Base-by-base conservation (phyloP, 2,888 invertebrate species). In the Conops quadrifasciatus region DNA sequence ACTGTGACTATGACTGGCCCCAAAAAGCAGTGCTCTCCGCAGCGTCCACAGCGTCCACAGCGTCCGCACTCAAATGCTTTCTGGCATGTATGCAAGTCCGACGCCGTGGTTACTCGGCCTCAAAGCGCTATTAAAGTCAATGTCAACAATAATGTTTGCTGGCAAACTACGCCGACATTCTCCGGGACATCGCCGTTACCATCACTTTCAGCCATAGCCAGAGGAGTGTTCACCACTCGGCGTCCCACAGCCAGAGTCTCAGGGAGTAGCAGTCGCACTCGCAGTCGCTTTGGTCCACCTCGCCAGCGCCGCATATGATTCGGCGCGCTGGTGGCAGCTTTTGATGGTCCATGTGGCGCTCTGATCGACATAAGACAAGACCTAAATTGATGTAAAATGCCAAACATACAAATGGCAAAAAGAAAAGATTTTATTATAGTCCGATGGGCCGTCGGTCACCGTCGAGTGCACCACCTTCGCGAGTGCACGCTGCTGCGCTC, bases 341-440 rank as follows among this genome's bases (percentile, higher is more conserved):
- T 15, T 67, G 67, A 49, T 66, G 69, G 21, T 69, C 69, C 67
- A 67, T 67, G 71, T 72, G 72, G 74, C 74, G 72, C 74, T 74
- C 69, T 74, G 74, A 74, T 68, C 74, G 74, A 74, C 74, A 72
- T 66, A 66, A 53, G 68, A 75, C 72, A 63, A 74, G 71, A 59
- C 71, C 71, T 66, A 71, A 72, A 72, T 72, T 71, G 74, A 71
- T 72, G 72, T 71, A 68, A 74, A 72, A 67, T 70, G 72, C 70
- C 72, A 70, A 65, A 7, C 24, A 43, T 21, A 45, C 58, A 56
- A 66, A 56, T 56, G 43, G 36, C 53, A 56, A 53, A 53, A 67
- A 69, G 60, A 74, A 71, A 71, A 71, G 71, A 70, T 70, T 71
- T 73, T 70, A 45, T 70, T 59, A 53, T 67, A 58, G 63, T 30